These are phyloP conservation scores for Meghimatium bilineatum DNA, from an alignment of 2,888 invertebrate genomes.

Conservation along the genomic window DNA sequence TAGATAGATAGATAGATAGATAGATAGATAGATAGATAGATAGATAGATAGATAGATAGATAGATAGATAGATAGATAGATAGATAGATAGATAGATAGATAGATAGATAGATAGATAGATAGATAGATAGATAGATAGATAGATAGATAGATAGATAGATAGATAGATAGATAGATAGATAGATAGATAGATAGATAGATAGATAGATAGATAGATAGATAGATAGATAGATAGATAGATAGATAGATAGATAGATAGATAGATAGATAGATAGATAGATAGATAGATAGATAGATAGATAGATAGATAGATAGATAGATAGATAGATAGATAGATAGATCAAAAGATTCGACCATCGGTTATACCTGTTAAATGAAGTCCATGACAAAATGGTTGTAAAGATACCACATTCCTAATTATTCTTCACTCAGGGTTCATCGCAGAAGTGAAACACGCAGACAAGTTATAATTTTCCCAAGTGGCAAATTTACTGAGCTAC, in stretches of 20 bases:
- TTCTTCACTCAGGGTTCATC: no score
- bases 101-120: slow-evolving; percentile 7
- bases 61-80: slow-evolving; percentile 5
- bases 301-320: slow-evolving; percentile 19
- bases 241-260: slow-evolving; percentile 22
- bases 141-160: not conserved
- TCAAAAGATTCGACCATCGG: not conserved
- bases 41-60: slow-evolving; percentile 5
- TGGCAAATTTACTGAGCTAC: no score
- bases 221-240: not conserved
- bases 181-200: slow-evolving; percentile 15
- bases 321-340: slow-evolving; percentile 26
- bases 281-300: slow-evolving; percentile 20
- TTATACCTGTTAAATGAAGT: no score
- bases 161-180: not conserved
- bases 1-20: slow-evolving; percentile 5
- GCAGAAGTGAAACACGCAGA: no score
- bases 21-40: slow-evolving; percentile 5
- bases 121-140: not conserved
- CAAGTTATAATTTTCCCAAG: no score
- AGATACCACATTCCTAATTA: no score
- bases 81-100: slow-evolving; percentile 17
- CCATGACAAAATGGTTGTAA: no score
- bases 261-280: slow-evolving; percentile 22
- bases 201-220: not conserved